These are phyloP conservation scores for Gopherus evgoodei DNA, from an alignment of 2,113 vertebrate species.

Conservation along the genomic window DNA sequence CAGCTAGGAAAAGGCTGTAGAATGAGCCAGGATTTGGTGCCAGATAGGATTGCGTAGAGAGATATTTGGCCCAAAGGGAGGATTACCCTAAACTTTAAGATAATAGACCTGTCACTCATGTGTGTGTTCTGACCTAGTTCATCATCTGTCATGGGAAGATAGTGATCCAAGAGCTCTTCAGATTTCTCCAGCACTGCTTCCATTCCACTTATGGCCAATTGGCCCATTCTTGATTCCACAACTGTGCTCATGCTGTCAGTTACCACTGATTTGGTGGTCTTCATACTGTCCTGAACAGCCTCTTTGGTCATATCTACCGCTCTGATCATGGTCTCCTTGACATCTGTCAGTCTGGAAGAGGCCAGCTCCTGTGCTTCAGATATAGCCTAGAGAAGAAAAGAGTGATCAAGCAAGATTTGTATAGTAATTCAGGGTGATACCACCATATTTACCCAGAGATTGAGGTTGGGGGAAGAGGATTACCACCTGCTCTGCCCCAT, in stretches of 20 bases:
- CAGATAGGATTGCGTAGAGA: neutral
- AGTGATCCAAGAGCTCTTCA: too few species aligned
- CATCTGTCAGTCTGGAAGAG: constrained; percentile 60
- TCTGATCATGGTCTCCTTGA: constrained; percentile 68
- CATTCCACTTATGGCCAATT: too few species aligned
- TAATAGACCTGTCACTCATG: too few species aligned
- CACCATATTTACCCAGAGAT: neutral
- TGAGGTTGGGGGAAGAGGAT: too few species aligned
- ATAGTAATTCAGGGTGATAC: neutral
- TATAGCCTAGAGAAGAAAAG: constrained; percentile 79
- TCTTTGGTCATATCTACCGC: constrained; percentile 53
- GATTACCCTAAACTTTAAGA: too few species aligned
- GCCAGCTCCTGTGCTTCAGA: constrained; percentile 80
- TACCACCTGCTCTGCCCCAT: neutral
- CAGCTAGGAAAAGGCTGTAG: neutral
- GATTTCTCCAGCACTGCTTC: too few species aligned
- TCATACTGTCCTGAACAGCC: constrained; percentile 75
- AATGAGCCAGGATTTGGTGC: neutral
- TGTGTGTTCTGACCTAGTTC: too few species aligned
- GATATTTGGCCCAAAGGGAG: neutral
- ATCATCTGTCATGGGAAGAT: too few species aligned
- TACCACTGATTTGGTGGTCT: constrained; percentile 77
- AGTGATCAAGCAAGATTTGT: neutral
- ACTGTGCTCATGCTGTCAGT: too few species aligned
- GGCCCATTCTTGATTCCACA: too few species aligned